phyloP scores from a whole-genome alignment of 2,113 vertebrate genomes.

The Microtus pennsylvanicus region DNA sequence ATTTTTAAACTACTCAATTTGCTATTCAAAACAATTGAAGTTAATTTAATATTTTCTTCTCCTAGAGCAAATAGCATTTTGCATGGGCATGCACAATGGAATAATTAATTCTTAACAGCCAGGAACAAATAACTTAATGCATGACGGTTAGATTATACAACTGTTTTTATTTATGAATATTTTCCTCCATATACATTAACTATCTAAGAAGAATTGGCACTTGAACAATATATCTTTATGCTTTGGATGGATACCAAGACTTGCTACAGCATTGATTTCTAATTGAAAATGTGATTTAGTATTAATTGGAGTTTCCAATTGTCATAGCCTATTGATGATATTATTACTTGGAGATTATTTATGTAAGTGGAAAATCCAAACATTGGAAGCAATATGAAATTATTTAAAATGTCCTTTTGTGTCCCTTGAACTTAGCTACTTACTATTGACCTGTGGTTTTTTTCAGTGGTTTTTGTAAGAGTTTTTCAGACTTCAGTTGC shows the following conservation, averaged over 20 bases:
- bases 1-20: not conserved
- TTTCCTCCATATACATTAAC: not conserved
- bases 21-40: not conserved
- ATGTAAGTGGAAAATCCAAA: not conserved
- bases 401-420: slow-evolving; percentile 6
- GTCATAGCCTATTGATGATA: not conserved
- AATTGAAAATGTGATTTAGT: not conserved
- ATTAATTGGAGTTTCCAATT: not conserved
- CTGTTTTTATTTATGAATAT: not conserved
- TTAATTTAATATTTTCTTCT: not conserved
- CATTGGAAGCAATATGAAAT: not conserved
- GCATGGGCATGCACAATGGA: not conserved
- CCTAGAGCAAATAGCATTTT: not conserved
- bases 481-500: not conserved
- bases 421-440: not conserved
- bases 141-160: not conserved
- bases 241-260: not conserved
- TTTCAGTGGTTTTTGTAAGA: not conserved
- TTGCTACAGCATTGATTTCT: not conserved
- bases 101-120: not conserved
- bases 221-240: not conserved
- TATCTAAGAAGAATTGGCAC: not conserved
- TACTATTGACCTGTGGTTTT: not conserved
- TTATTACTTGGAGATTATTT: not conserved
- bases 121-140: not conserved